Percentiles rank a stretch among this genome's conserved stretches.
phyloP scores from a whole-genome alignment of 2,797 vertebrate species.

The Enteromius viviparus region DNA sequence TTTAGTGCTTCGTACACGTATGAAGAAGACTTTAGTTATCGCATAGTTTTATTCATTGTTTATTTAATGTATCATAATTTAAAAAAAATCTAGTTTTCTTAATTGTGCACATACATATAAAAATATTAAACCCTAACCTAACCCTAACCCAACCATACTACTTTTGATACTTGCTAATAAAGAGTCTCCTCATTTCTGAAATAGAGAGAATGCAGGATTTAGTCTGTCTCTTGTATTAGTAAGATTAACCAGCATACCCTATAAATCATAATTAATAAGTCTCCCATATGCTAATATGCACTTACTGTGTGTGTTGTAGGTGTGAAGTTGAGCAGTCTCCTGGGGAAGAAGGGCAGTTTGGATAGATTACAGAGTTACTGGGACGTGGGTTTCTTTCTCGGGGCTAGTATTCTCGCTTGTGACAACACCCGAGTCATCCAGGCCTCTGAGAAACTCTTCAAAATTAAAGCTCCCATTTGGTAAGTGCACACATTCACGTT shows the following conservation, averaged over 20 bases:
- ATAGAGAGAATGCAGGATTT: background rate
- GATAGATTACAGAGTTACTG: slow-evolving; percentile 98
- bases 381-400: slow-evolving; percentile 98
- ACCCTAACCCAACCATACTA: background rate
- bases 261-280: background rate
- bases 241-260: background rate
- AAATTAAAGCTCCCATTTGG: slow-evolving; percentile 95
- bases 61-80: background rate
- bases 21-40: background rate
- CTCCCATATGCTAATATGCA: background rate
- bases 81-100: background rate
- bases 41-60: background rate
- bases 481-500: slow-evolving; percentile 68
- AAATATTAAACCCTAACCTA: background rate
- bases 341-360: slow-evolving; percentile 96
- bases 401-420: slow-evolving; percentile 93
- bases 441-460: slow-evolving; percentile 97
- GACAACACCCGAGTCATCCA: slow-evolving; percentile 94
- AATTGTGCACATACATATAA: background rate
- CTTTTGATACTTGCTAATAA: background rate
- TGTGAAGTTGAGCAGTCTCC: slow-evolving; percentile 96
- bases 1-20: background rate
- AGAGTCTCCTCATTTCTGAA: background rate
- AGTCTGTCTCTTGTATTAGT: background rate
- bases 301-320: slow-evolving; percentile 72